Evolutionary conservation across 1,140 invertebrate genomes (phyloP).

Genomic region (Aporrectodea caliginosa): DNA sequence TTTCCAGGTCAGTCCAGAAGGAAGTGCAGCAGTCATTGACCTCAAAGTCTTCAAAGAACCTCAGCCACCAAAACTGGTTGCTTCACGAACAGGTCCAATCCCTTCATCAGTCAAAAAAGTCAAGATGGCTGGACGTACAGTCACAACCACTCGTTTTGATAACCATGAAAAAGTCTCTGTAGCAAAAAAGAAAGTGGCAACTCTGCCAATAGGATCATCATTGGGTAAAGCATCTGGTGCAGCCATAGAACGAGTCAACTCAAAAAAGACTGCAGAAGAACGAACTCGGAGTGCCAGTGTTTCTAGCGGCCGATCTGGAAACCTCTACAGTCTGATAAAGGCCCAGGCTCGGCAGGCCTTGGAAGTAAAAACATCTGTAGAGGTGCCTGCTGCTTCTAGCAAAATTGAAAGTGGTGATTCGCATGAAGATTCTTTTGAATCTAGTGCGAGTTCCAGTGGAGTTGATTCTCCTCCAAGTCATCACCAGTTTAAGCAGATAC

Average conservation of each 20-base stretch:
- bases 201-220: background rate
- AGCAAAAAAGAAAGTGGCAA: background rate
- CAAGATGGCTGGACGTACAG: background rate
- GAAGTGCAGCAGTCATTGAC: background rate
- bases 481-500: background rate
- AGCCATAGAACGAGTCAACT: background rate
- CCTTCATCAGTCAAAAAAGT: background rate
- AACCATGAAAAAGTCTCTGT: background rate
- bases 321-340: background rate
- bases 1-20: background rate
- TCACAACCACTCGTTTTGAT: background rate
- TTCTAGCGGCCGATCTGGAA: background rate
- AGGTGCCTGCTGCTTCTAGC: background rate
- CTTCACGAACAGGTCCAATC: background rate
- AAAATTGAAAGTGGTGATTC: background rate
- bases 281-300: background rate
- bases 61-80: background rate
- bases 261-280: background rate
- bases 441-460: background rate
- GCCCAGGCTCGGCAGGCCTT: background rate
- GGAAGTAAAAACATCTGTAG: background rate
- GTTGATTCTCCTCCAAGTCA: background rate
- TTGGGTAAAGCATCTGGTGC: background rate
- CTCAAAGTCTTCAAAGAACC: background rate
- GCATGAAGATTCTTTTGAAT: background rate